Conservation (phyloP, 2,113 vertebrate species). For the Collichthys lucidus region DNA sequence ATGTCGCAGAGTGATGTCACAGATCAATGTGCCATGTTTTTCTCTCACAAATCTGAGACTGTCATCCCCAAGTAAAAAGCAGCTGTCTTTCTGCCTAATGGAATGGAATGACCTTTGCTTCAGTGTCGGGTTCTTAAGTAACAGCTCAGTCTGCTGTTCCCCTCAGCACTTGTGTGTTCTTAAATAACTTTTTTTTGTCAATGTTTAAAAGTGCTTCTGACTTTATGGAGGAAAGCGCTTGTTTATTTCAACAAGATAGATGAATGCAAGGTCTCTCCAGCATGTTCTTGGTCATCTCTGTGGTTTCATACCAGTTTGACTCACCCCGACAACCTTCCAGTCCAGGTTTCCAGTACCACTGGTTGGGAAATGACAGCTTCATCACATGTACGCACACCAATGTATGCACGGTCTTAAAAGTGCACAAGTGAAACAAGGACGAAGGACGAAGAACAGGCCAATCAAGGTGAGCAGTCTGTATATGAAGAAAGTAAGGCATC, state of each 20-base stretch:
- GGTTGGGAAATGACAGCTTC: too few relatives aligned
- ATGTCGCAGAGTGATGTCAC: conserved; percentile 10
- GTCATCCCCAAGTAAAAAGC: conserved; percentile 16
- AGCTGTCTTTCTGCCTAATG: conserved; percentile 25
- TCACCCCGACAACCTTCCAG: too few relatives aligned
- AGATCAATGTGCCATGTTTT: conserved; percentile 43
- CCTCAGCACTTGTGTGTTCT: neutral
- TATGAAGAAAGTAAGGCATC: too few relatives aligned
- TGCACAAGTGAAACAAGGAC: too few relatives aligned
- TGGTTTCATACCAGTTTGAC: too few relatives aligned
- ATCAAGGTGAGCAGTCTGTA: too few relatives aligned
- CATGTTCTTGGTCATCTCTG: too few relatives aligned
- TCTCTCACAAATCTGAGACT: conserved; percentile 25
- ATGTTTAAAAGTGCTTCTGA: neutral
- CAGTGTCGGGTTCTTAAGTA: conserved; percentile 25
- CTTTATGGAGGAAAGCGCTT: neutral
- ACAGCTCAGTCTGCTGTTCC: neutral
- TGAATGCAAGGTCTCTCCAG: too few relatives aligned
- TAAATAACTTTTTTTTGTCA: neutral
- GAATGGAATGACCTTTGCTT: conserved; percentile 25
- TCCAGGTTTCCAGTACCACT: too few relatives aligned
- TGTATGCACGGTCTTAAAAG: too few relatives aligned
- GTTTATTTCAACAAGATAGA: neutral
- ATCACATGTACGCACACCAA: too few relatives aligned
- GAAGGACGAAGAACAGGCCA: too few relatives aligned